These are phyloP conservation scores for Brachypalpus laphriformis DNA, from an alignment of 2,888 invertebrate genomes.

Conservation along the genomic window DNA sequence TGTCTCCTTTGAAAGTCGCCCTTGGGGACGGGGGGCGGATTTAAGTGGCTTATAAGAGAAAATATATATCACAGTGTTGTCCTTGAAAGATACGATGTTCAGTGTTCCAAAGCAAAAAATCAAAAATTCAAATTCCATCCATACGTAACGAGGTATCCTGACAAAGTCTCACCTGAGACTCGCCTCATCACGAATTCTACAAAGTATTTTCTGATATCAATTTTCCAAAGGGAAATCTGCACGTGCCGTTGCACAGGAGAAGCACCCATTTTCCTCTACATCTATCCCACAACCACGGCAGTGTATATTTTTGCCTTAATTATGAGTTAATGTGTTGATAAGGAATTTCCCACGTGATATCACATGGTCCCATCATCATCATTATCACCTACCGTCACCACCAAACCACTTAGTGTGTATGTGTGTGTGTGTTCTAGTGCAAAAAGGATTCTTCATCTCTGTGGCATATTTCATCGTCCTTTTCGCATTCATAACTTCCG, in stretches of 20 bases:
- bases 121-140: conserved; percentile 61
- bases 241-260: conserved; percentile 1
- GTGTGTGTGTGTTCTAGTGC: neutral
- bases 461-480: conserved; percentile 16
- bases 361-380: conserved; percentile 15
- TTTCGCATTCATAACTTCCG: conserved; percentile 13
- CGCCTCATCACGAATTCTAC: neutral
- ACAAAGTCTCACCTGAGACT: conserved; percentile 27
- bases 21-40: neutral
- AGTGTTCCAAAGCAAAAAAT: conserved; percentile 4
- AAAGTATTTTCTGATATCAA: conserved; percentile 34
- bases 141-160: conserved; percentile 35
- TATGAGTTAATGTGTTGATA: conserved; percentile 65
- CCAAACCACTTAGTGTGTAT: neutral
- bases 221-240: conserved; percentile 16
- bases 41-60: neutral
- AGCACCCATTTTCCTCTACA: neutral
- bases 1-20: neutral
- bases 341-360: conserved; percentile 50
- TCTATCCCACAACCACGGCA: neutral
- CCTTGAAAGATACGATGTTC: conserved; percentile 4
- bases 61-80: conserved; percentile 1
- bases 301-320: conserved; percentile 40
- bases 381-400: neutral
- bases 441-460: neutral